Evolutionary conservation across 2,797 vertebrate species (phyloP).

Genomic region (Hippopotamyrus pictus): DNA sequence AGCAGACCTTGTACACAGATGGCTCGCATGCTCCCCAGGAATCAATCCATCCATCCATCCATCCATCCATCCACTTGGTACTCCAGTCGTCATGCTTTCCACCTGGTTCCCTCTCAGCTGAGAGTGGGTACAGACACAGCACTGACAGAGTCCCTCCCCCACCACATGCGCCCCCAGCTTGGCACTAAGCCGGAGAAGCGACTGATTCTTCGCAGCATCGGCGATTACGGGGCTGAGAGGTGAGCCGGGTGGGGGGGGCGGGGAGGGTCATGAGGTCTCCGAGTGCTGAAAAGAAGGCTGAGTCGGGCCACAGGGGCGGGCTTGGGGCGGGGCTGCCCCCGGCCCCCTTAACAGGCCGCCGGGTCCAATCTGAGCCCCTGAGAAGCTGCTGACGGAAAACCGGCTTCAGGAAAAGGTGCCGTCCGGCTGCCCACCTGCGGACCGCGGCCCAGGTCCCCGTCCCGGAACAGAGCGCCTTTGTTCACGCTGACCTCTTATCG

Average conservation of each 20-base stretch:
- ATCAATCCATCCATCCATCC: not conserved
- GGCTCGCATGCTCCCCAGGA: not conserved
- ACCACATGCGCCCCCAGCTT: not conserved
- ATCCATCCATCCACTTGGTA: not conserved
- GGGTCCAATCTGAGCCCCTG: not conserved
- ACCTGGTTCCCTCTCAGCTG: not conserved
- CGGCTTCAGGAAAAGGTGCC: constrained; percentile 18
- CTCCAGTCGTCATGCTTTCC: not conserved
- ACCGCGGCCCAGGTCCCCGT: constrained; percentile 21
- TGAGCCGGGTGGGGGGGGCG: not conserved
- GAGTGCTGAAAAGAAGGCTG: not conserved
- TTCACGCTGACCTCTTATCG: constrained; percentile 45
- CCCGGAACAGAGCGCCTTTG: constrained; percentile 18
- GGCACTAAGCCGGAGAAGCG: not conserved
- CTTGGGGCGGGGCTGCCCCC: not conserved
- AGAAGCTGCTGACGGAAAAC: constrained; percentile 24
- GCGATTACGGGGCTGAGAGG: constrained; percentile 19
- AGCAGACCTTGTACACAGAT: not conserved
- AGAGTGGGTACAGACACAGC: not conserved
- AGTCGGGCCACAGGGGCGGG: not conserved
- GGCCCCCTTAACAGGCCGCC: not conserved
- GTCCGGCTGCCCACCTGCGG: not conserved
- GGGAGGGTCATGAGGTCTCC: not conserved
- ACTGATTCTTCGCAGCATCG: not conserved
- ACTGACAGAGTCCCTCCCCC: not conserved